Evolutionary conservation across 2,888 invertebrate species (phyloP), one percentile per base, ranked within the genome.

Genomic region (Agrotis puta): DNA sequence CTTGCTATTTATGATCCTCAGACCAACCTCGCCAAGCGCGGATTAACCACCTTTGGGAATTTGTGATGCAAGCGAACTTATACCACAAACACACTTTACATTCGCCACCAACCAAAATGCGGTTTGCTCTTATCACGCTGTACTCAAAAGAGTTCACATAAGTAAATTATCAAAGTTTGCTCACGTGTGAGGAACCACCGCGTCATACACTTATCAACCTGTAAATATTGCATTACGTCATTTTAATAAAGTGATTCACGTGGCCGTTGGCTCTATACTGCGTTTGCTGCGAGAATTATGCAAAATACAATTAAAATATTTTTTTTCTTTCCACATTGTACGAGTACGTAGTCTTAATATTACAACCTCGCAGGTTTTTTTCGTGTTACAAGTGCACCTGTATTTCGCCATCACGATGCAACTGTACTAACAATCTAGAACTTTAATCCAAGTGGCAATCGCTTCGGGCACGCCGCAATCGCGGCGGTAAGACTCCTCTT

Each of bases 181-280:
- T 64, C 74, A 78, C 72, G 56, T 66, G 72, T 47, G 39, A 70
- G 67, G 66, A 69, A 70, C 64, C 48, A 39, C 50, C 33, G 24
- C 61, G 67, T 75, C 67, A 72, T 47, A 13, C 61, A 1, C 53
- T 81, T 74, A 84, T 82, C 81, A 14, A 22, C 16, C 16, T 62
- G 63, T 33, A 64, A 51, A 82, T 81, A 75, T 84, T 45, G 18
- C n/a, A 56, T 79, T 62, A 69, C 69, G 45, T 75, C 74, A 68
- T 20, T 48, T 59, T 65, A 62, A 58, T 58, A 62, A 3, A 53
- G 14, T 24, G 24, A 57, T n/a, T 69, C 69, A 80, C 54, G 66
- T 58, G 65, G 22, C 13, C 24, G 16, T 45, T 39, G 39, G 22
- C 20, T 45, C 14, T 45, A 5, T 54, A 0, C n/a, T 7, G 27